Evolutionary conservation across 2,113 vertebrate genomes (phyloP).

Genomic region (Cyprinodon variegatus): DNA sequence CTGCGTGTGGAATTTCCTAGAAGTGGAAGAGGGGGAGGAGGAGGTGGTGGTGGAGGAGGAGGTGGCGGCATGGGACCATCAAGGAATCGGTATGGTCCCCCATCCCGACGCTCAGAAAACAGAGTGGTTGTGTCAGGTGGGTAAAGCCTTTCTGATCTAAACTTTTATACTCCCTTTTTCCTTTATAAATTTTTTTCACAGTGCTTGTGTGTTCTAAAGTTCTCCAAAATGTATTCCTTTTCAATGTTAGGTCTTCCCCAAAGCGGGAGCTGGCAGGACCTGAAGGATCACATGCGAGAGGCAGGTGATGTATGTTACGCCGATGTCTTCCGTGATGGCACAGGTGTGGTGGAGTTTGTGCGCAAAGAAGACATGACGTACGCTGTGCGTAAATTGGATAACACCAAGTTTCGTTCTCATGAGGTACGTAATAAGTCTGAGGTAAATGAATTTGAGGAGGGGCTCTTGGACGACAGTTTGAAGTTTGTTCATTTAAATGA

Average conservation of each 20-base stretch:
- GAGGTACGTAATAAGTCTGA: slow-evolving; percentile 78
- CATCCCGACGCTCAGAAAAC: slow-evolving; percentile 89
- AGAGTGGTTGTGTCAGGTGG: slow-evolving; percentile 91
- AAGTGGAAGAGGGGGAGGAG: slow-evolving; percentile 76
- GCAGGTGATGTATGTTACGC: slow-evolving; percentile 89
- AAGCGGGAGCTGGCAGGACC: slow-evolving; percentile 91
- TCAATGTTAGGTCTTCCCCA: slow-evolving; percentile 80
- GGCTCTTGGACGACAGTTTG: slow-evolving; percentile 27
- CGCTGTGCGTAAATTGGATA: slow-evolving; percentile 86
- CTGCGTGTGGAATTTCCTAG: slow-evolving; percentile 89
- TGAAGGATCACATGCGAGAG: slow-evolving; percentile 88
- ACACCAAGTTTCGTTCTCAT: slow-evolving; percentile 86
- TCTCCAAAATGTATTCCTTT: too few species aligned
- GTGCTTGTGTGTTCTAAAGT: too few species aligned
- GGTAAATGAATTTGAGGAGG: not conserved
- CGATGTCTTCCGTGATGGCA: slow-evolving; percentile 86
- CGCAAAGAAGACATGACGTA: slow-evolving; percentile 89
- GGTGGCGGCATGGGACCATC: slow-evolving; percentile 71
- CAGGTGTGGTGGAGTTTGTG: slow-evolving; percentile 87
- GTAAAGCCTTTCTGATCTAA: not conserved
- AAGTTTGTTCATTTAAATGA: slow-evolving; percentile 40
- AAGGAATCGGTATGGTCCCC: slow-evolving; percentile 82
- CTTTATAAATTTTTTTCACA: too few species aligned
- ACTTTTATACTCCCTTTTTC: too few species aligned
- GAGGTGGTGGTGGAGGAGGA: slow-evolving; percentile 68